A percentile compares a stretch with the other conserved stretches of the same genome.
Conservation (phyloP, 2,888 invertebrate species). For the Sthenelais limicola region DNA sequence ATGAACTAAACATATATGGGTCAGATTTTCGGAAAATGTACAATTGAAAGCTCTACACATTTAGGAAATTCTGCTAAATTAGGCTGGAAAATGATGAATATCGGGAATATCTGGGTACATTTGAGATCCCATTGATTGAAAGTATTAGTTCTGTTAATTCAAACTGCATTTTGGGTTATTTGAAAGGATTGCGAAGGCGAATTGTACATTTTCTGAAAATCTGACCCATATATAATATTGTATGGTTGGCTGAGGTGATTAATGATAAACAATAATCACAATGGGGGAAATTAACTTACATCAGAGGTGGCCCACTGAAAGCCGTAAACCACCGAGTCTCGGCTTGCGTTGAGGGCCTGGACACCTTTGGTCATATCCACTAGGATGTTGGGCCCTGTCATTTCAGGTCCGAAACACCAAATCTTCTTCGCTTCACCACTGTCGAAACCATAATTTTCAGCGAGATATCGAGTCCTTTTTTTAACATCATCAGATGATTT, state of each 20-base stretch:
- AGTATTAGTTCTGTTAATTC: too few relatives aligned
- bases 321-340: constrained; percentile 50
- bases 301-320: constrained; percentile 52
- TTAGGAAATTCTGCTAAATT: too few relatives aligned
- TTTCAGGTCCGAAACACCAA: constrained; percentile 55
- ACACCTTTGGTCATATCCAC: constrained; percentile 51
- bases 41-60: too few relatives aligned
- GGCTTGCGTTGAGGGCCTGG: constrained; percentile 51
- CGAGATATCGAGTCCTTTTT: constrained; percentile 46
- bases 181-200: too few relatives aligned
- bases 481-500: constrained; percentile 46
- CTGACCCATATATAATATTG: not conserved
- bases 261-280: not conserved
- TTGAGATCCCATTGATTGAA: too few relatives aligned
- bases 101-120: too few relatives aligned
- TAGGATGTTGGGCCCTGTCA: constrained; percentile 51
- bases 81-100: too few relatives aligned
- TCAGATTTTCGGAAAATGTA: too few relatives aligned
- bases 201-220: too few relatives aligned
- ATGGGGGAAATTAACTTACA: constrained; percentile 32
- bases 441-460: constrained; percentile 50
- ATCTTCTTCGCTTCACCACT: constrained; percentile 47
- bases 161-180: too few relatives aligned
- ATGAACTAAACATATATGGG: too few relatives aligned
- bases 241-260: not conserved